Conservation (phyloP, 2,888 invertebrate species). For the Salticus scenicus region DNA sequence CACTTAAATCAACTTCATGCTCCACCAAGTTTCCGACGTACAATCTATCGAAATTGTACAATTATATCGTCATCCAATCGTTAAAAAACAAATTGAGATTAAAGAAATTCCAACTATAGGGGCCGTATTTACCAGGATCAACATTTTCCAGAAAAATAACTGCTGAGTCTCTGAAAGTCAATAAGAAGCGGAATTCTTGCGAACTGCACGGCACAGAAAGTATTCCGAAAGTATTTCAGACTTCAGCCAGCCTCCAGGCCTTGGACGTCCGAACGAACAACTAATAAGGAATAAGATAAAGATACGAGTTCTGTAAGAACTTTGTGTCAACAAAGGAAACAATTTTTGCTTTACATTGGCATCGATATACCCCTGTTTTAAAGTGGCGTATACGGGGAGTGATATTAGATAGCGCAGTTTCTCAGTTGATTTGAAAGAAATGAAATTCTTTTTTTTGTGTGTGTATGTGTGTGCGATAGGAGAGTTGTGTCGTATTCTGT, state of each 20-base stretch:
- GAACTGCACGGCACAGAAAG: constrained; percentile 22
- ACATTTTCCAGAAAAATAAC: constrained; percentile 9
- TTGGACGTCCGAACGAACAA: constrained; percentile 30
- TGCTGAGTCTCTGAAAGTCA: constrained; percentile 43
- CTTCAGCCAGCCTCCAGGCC: constrained; percentile 34
- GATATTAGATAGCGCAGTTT: not conserved
- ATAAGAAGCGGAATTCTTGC: constrained; percentile 27
- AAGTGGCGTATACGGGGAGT: not conserved
- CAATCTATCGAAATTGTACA: not conserved
- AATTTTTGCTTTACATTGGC: constrained; percentile 39
- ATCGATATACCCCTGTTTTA: not conserved
- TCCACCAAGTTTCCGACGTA: too few relatives aligned
- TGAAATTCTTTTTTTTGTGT: not conserved
- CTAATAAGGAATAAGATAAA: constrained; percentile 60
- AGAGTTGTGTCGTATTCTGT: not conserved
- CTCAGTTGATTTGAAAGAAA: not conserved
- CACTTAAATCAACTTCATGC: too few relatives aligned
- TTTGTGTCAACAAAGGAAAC: constrained; percentile 62
- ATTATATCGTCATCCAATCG: not conserved
- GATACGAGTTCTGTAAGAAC: constrained; percentile 36
- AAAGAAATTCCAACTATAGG: constrained; percentile 41
- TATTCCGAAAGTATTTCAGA: constrained; percentile 44
- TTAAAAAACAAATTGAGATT: constrained; percentile 4
- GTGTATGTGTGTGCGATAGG: not conserved
- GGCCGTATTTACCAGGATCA: constrained; percentile 42